Evolutionary conservation across 2,113 vertebrate species (phyloP), one percentile per base, ranked within the genome.

Genomic region (Pachycephala philippinensis): DNA sequence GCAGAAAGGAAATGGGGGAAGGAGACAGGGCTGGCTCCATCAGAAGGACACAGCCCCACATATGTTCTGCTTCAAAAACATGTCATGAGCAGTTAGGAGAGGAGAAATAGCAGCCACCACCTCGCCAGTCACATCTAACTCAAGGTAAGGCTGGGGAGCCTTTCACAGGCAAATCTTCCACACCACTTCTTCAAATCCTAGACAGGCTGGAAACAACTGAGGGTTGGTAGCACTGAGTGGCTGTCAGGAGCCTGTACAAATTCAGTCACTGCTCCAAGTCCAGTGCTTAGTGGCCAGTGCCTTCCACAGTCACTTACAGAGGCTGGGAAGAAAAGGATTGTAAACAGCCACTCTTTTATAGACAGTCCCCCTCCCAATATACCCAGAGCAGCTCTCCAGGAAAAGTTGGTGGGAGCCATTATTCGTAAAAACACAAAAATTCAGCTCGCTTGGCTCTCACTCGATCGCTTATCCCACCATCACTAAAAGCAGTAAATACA

Each of bases 61-160:
- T 35, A 39, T 56, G 74, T 23, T 97, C 86, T 3, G 27, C 92
- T 90, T 95, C 90, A 91, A 45, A 93, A 84, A 72, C 69, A 91
- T 93, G 93, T 92, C 88, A 97, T 5, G 83, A 96, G 79, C 91
- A 84, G 82, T 91, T 83, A 84, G 1, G 5, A 71, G 69, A 83
- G 91, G 72, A 90, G 82, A 96, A 97, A 92, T 3, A 94, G 93
- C 89, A 94, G 85, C 96, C 95, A 71, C 60, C 47, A 37, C 78
- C 84, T 69, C 1, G 0, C 40, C 72, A 49, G 20, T 7, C 69
- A 39, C 82, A 15, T 50, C 59, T 24, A 35, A 40, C 70, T 64
- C 52, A 39, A 77, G 64, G 88, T 52, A 39, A 45, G 39, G 42
- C 39, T 30, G 47, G 10, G 23, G 17, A 84, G 52, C 37, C 33